These are phyloP conservation scores for Dryoscopus gambensis DNA, from an alignment of 2,113 vertebrate species.

Conservation along the genomic window DNA sequence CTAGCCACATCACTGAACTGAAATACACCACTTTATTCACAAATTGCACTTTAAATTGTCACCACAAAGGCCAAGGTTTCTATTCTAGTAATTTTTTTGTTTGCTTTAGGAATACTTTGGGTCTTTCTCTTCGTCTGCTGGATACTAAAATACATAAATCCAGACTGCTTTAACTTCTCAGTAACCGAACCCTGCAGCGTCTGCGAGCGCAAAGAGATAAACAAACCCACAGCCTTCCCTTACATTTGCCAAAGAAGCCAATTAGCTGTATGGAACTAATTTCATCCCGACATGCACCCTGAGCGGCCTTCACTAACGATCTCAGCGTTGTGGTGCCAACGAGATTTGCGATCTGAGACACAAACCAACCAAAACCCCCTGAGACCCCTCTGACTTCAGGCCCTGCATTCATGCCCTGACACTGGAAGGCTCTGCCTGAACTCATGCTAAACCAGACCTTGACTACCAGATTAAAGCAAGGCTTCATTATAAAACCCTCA, in stretches of 20 bases:
- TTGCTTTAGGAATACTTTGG: constrained; percentile 21
- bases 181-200: neutral
- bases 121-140: neutral
- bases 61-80: constrained; percentile 18
- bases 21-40: constrained; percentile 1
- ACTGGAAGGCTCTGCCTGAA: neutral
- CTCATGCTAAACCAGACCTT: neutral
- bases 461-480: constrained; percentile 15
- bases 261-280: neutral
- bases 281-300: neutral
- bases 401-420: neutral
- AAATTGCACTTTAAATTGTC: constrained; percentile 17
- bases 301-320: neutral
- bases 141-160: neutral
- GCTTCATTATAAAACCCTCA: neutral
- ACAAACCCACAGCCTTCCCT: neutral
- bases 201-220: neutral
- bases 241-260: neutral
- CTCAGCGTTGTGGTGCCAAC: neutral
- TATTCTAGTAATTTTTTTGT: constrained; percentile 2
- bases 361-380: neutral
- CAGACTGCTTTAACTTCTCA: neutral
- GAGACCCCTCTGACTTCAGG: neutral
- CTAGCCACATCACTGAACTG: neutral
- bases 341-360: neutral